Conservation (phyloP, 2,888 invertebrate genomes). For the Athalia cordata region DNA sequence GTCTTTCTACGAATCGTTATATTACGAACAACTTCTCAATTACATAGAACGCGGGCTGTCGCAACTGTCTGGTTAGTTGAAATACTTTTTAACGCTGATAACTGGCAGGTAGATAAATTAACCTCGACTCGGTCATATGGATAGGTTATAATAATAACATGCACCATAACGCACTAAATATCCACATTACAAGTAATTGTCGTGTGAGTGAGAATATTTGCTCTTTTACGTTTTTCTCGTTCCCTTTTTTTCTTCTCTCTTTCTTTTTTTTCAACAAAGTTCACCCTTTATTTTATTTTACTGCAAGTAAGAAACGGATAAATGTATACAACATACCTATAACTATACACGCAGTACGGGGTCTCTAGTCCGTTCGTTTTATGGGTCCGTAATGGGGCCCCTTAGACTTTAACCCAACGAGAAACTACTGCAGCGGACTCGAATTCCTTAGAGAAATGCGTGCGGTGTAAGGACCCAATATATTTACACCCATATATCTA, state of each 20-base stretch:
- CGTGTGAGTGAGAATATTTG: slow-evolving; percentile 9
- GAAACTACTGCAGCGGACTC: slow-evolving; percentile 2
- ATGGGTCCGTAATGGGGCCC: slow-evolving; percentile 67
- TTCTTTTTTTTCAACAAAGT: slow-evolving; percentile 38
- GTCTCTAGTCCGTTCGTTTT: slow-evolving; percentile 59
- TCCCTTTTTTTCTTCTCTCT: slow-evolving; percentile 13
- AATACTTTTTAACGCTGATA: not conserved
- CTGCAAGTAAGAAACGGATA: slow-evolving; percentile 24
- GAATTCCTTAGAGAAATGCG: slow-evolving; percentile 55
- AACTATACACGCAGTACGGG: slow-evolving; percentile 30
- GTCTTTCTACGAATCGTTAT: no score
- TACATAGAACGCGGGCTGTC: not conserved
- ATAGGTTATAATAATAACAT: no score
- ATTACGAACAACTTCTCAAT: not conserved
- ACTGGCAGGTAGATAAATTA: slow-evolving; percentile 21
- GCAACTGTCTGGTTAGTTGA: not conserved
- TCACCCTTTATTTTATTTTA: not conserved
- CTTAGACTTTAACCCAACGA: slow-evolving; percentile 56
- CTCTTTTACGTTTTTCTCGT: slow-evolving; percentile 43
- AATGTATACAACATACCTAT: not conserved
- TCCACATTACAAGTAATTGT: no score
- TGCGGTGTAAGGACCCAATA: slow-evolving; percentile 54
- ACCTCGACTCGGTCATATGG: no score
- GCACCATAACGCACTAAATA: no score
- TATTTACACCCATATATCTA: not conserved